Conservation (phyloP, 2,888 invertebrate genomes). For the Calameuta pallipes region DNA sequence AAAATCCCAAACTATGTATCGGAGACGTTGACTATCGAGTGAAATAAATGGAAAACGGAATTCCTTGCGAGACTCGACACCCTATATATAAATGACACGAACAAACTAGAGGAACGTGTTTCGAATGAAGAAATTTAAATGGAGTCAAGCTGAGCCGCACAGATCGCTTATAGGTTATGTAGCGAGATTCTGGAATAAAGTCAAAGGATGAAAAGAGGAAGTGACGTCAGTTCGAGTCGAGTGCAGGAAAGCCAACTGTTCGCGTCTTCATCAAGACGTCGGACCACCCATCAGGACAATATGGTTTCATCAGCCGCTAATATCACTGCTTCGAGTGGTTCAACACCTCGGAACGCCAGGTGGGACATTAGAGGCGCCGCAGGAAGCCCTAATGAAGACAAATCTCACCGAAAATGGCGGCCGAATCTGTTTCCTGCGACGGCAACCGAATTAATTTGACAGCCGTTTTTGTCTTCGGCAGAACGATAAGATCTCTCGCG, state of each 20-base stretch:
- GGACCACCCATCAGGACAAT: constrained; percentile 56
- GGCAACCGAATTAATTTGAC: constrained; percentile 25
- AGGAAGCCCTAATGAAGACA: constrained; percentile 65
- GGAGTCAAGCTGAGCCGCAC: too few relatives aligned
- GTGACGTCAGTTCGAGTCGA: constrained; percentile 21
- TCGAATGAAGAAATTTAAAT: too few relatives aligned
- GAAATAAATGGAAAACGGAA: too few relatives aligned
- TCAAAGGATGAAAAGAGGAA: constrained; percentile 34
- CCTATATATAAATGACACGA: too few relatives aligned
- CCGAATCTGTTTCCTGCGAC: constrained; percentile 54
- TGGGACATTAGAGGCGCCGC: constrained; percentile 54
- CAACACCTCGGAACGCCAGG: constrained; percentile 63
- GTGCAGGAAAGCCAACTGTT: constrained; percentile 38
- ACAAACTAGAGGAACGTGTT: too few relatives aligned
- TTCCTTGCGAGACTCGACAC: too few relatives aligned
- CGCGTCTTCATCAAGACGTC: constrained; percentile 46
- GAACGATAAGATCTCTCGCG: constrained; percentile 7
- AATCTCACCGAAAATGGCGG: constrained; percentile 61
- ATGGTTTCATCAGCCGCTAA: constrained; percentile 56
- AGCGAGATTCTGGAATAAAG: too few relatives aligned
- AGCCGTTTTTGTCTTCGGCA: constrained; percentile 16
- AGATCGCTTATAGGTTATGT: too few relatives aligned
- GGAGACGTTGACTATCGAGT: too few relatives aligned
- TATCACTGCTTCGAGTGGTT: constrained; percentile 51
- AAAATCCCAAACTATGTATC: too few relatives aligned